A percentile compares a stretch with the other conserved stretches of the same genome.
Conservation (phyloP, 2,888 invertebrate species). For the Cryptocephalus moraei region DNA sequence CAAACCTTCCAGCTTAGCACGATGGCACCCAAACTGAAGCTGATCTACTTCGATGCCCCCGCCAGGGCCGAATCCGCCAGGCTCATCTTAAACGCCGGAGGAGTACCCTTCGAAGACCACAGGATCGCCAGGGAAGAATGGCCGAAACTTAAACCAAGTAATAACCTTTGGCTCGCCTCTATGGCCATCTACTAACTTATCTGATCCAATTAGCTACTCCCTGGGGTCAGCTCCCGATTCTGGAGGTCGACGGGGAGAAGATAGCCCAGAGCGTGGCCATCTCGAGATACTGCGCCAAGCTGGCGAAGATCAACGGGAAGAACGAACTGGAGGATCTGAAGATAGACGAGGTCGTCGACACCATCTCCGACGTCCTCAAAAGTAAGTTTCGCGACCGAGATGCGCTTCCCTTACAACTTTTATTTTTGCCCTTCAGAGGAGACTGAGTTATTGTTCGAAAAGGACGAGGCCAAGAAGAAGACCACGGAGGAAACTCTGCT, state of each 20-base stretch:
- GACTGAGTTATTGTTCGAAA: neutral
- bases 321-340: constrained; percentile 46
- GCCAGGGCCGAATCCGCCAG: constrained; percentile 9
- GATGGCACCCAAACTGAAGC: constrained; percentile 8
- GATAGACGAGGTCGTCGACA: constrained; percentile 50
- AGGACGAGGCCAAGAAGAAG: constrained; percentile 4
- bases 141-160: constrained; percentile 8
- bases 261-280: constrained; percentile 50
- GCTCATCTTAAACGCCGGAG: constrained; percentile 7
- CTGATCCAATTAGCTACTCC: constrained; percentile 40
- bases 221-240: constrained; percentile 50
- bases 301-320: constrained; percentile 44
- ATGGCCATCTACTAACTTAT: too few relatives aligned
- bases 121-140: constrained; percentile 6
- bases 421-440: constrained; percentile 2
- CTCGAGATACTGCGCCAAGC: constrained; percentile 49
- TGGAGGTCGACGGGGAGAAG: constrained; percentile 51
- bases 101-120: constrained; percentile 8
- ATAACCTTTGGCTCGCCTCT: neutral
- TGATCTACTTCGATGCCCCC: constrained; percentile 7
- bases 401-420: too few relatives aligned
- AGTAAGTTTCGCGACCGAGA: constrained; percentile 40
- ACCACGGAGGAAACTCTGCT: neutral
- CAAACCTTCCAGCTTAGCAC: neutral
- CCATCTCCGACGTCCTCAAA: constrained; percentile 44